Base-by-base conservation (phyloP, 2,888 invertebrate species). In the Emmelina monodactyla region DNA sequence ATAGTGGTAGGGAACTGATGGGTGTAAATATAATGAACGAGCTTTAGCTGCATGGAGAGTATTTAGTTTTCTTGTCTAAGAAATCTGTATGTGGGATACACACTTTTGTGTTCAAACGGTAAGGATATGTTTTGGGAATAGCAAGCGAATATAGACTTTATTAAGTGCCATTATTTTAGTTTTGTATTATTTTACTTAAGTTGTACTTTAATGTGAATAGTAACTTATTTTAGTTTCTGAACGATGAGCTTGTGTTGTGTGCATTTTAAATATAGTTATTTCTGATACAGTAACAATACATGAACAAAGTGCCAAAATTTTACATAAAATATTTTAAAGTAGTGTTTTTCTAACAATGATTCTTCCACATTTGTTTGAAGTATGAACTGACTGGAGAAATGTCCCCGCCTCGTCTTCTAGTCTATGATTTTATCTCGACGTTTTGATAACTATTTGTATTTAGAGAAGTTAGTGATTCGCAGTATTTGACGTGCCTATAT, bases 161-260 rank as follows among this genome's bases (percentile, higher is more conserved):
- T n/a, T n/a, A n/a, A n/a, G n/a, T n/a, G n/a, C n/a, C n/a, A n/a
- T n/a, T n/a, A n/a, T n/a, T n/a, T n/a, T n/a, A n/a, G n/a, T n/a
- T n/a, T n/a, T n/a, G n/a, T n/a, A n/a, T n/a, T n/a, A n/a, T n/a
- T n/a, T n/a, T n/a, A n/a, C 49, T 56, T 43, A 45, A 45, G 46
- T 3, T n/a, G n/a, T n/a, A n/a, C n/a, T n/a, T n/a, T 9, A 25
- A 25, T 7, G 25, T 61, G 53, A 60, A 57, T 50, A 58, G 53
- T 54, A 56, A 66, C 64, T 65, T 65, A 64, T 65, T 62, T 50
- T 49, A 62, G 66, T 58, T 55, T 33, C 14, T 10, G 12, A 16
- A 34, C 11, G 19, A 19, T 19, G 25, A 25, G 25, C 25, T 25
- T 25, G 25, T 11, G 25, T 25, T 25, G 25, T 10, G 25, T 25